Evolutionary conservation across 2,888 invertebrate species (phyloP), one percentile per base, ranked within the genome.

Genomic region (Gortyna flavago): DNA sequence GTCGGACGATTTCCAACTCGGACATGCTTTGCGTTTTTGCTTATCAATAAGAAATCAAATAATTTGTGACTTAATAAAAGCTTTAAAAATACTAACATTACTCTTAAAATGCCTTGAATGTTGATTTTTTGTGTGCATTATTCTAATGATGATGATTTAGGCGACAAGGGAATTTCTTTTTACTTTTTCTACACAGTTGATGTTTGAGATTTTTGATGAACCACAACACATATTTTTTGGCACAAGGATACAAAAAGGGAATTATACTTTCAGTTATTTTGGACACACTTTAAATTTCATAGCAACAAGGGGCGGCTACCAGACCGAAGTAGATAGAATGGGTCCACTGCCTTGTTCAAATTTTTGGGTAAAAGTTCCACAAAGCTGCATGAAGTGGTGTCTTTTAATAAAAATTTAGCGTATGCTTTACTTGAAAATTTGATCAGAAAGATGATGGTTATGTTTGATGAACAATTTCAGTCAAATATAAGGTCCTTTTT

Each of bases 71-170:
- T 25, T 66, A 79, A n/a, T n/a, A 21, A 62, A 67, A 11, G 82
- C 75, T 81, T 80, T 48, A 6, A 59, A 61, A 66, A 51, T 29
- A 79, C 79, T 79, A 79, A 81, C 66, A 74, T 57, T 18, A 65
- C 64, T 72, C 77, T 80, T 80, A 44, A 73, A 80, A 65, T 38
- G 57, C 65, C 13, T 80, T 78, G 25, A 48, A 32, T 72, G 57
- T 80, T 80, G 41, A 13, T 71, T 71, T 71, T 61, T 62, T 64
- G 44, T 76, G 38, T 29, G 38, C 6, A 61, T 61, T 59, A 67
- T 48, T 51, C 9, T 41, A 51, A 29, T 4, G 6, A 16, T 38
- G n/a, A 8, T 32, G 6, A 18, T 44, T 54, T 44, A n/a, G 35
- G 9, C 11, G 35, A 32, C 0, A 78, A 18, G 21, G n/a, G n/a